A percentile compares a stretch with the other conserved stretches of the same genome.
Evolutionary conservation across 2,888 invertebrate species (phyloP).

Genomic region (Drosophila acutilabella): DNA sequence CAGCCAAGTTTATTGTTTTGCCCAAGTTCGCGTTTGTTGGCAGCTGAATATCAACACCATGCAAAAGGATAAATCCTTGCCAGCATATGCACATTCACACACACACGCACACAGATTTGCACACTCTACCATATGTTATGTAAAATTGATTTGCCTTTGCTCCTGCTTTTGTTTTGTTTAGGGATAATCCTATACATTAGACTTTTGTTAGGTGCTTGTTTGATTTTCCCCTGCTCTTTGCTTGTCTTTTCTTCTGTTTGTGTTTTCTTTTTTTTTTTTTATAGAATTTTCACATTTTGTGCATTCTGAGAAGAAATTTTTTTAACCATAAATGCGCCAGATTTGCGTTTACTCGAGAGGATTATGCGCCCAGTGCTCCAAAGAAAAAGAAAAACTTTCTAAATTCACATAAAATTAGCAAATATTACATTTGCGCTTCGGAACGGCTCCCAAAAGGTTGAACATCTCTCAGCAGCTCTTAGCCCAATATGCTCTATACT

Average conservation of each 20-base stretch:
- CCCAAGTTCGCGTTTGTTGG: conserved; percentile 65
- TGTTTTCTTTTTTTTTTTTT: conserved; percentile 17
- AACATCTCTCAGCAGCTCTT: conserved; percentile 55
- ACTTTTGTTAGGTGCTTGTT: conserved; percentile 70
- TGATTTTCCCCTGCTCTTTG: conserved; percentile 50
- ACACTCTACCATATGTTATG: conserved; percentile 49
- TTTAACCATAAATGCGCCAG: conserved; percentile 78
- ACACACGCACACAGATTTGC: neutral
- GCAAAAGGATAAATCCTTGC: conserved; percentile 63
- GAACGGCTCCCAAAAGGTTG: conserved; percentile 77
- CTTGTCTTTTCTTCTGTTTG: conserved; percentile 22
- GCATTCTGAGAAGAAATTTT: conserved; percentile 65
- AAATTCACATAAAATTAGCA: conserved; percentile 81
- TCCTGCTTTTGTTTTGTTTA: conserved; percentile 67
- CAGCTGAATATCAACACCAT: conserved; percentile 49
- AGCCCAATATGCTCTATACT: conserved; percentile 7
- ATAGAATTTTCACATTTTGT: conserved; percentile 48
- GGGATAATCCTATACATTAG: conserved; percentile 78
- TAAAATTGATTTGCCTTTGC: conserved; percentile 76
- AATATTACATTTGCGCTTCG: conserved; percentile 78
- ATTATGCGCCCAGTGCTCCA: conserved; percentile 50
- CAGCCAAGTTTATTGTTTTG: conserved; percentile 78
- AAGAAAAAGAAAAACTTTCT: conserved; percentile 63
- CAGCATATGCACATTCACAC: conserved; percentile 2
- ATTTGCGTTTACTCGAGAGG: conserved; percentile 77